Evolutionary conservation across 1,140 invertebrate species (phyloP).

Genomic region (Atta cephalotes): DNA sequence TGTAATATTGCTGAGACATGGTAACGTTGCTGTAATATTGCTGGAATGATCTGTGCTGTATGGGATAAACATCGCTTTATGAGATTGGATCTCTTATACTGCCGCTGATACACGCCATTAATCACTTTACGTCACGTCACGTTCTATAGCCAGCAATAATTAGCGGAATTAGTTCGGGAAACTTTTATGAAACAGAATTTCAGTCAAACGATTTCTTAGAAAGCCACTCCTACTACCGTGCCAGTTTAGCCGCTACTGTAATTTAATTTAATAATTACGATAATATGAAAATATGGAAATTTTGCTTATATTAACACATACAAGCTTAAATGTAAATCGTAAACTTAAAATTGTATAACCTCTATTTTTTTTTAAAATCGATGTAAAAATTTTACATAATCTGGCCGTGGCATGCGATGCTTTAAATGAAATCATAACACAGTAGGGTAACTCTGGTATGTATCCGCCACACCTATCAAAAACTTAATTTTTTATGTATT

Average conservation of each 20-base stretch:
- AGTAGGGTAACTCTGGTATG: neutral
- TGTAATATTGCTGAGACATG: too few species aligned
- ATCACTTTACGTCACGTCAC: conserved; percentile 48
- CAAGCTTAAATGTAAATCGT: neutral
- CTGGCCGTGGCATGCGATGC: neutral
- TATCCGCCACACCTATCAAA: too few species aligned
- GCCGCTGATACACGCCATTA: conserved; percentile 44
- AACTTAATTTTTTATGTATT: too few species aligned
- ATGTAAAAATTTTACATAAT: conserved; percentile 12
- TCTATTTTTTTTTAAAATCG: neutral
- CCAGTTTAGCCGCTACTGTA: neutral
- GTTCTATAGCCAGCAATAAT: conserved; percentile 43
- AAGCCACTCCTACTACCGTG: neutral
- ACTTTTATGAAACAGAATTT: conserved; percentile 48
- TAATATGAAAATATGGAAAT: neutral
- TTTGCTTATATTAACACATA: neutral
- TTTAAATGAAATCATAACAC: conserved; percentile 39
- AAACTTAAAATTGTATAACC: neutral
- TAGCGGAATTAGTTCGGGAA: conserved; percentile 33
- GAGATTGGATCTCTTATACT: conserved; percentile 36
- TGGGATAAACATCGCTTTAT: conserved; percentile 39
- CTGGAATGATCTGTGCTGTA: too few species aligned
- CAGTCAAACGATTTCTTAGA: neutral
- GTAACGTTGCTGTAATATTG: too few species aligned
- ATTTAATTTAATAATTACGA: neutral